Base-by-base conservation (phyloP, 1,140 invertebrate species). In the Drosophila grimshawi region DNA sequence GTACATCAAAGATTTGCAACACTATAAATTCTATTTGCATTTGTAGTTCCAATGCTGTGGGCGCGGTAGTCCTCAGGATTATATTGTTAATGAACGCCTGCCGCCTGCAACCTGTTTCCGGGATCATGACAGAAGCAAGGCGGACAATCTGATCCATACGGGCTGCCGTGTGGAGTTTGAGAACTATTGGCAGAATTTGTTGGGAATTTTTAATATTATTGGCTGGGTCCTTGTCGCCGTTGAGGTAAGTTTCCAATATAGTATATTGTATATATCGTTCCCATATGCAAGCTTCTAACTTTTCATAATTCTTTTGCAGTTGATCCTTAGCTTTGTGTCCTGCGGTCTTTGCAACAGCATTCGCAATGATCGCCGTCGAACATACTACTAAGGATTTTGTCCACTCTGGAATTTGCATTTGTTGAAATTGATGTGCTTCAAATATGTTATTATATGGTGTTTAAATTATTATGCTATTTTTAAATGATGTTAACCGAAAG, bases 1-100 rank as follows among this genome's bases (percentile, higher is more conserved):
- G 19, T n/a, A 4, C 1, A 1, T n/a, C 10, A 3, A 2, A 3
- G 8, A 1, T 56, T 39, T 3, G 0, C 3, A 43, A 56, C 1
- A 8, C 8, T 51, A n/a, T 29, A 6, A 4, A 51, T 4, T n/a
- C 0, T n/a, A 5, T 45, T 7, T 3, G 39, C 39, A 2, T 64
- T 77, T 27, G 6, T 53, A 94, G 94, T 81, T 93, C 8, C 5
- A 93, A n/a, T 95, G 94, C 60, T 95, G 94, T 52, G 94, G 94
- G 51, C 73, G 94, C 7, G 64, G 89, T 3, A 75, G 78, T 30
- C 81, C 91, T 0, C 39, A 70, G 5, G 93, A 94, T 69, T 94
- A 81, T 11, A 27, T 78, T 30, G 64, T 71, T 27, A 86, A 85
- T 27, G 73, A 71, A 35, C 78, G 80, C 2, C 35, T 88, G 48